phyloP scores from a whole-genome alignment of 2,113 vertebrate genomes.

The Accipiter virgatus region DNA sequence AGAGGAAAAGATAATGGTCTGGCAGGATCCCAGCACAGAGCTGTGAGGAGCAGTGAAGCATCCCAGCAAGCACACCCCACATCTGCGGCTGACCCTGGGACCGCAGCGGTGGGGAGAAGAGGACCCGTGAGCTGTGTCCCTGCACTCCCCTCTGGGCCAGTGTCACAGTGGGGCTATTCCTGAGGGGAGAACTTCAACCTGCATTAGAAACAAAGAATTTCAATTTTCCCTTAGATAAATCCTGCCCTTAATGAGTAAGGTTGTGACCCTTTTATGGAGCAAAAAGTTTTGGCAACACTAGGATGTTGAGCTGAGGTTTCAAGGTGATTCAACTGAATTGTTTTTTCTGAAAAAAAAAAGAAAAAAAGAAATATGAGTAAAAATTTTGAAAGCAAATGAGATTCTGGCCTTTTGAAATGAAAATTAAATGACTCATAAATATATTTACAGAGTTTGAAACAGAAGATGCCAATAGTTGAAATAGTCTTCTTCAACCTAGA shows the following conservation, averaged over 20 bases:
- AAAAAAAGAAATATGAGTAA: background rate
- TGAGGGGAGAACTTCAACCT: background rate
- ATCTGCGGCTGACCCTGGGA: background rate
- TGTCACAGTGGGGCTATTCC: background rate
- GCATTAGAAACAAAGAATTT: background rate
- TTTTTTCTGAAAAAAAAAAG: background rate
- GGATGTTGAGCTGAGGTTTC: background rate
- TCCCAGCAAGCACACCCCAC: background rate
- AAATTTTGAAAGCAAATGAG: background rate
- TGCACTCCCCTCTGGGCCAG: background rate
- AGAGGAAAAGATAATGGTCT: background rate
- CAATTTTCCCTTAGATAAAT: background rate
- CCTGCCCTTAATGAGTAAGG: background rate
- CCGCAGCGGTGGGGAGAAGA: accelerated
- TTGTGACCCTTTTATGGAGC: background rate
- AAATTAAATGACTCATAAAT: background rate
- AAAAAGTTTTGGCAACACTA: background rate
- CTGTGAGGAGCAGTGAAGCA: background rate
- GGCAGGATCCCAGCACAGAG: background rate
- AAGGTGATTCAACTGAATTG: background rate
- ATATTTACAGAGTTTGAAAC: background rate
- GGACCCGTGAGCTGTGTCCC: background rate
- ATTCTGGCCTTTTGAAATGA: background rate
- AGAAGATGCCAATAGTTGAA: background rate
- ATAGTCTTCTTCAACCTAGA: background rate